Evolutionary conservation across 1,140 invertebrate species (phyloP), one percentile per base, ranked within the genome.

Genomic region (Heliconius hermathena): DNA sequence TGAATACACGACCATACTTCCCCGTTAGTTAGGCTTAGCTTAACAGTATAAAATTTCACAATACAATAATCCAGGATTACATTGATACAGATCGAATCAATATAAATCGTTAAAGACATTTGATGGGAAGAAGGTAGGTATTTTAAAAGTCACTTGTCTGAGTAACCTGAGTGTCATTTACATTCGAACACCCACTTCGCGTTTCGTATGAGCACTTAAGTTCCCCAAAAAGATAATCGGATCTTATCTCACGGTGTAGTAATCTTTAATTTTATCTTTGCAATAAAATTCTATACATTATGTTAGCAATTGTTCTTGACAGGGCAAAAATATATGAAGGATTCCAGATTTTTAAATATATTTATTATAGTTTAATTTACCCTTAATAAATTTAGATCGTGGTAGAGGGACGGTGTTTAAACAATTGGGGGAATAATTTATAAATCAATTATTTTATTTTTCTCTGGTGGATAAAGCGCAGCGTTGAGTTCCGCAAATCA

Each of bases 101-200:
- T 66, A 16, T 29, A 66, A 29, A 66, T 29, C 3, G 26, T 66
- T 66, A 66, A 66, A 66, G 60, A 29, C 29, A 66, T 13, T 66
- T 66, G 22, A 29, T 11, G 60, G 60, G 11, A 29, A 29, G 22
- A 16, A 66, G 22, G 60, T 9, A 16, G 26, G 60, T 29, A 26
- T 66, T 66, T 29, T 13, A 66, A 66, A 66, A 66, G 22, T 66
- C 16, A 66, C 60, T 66, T 66, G 60, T 46, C 41, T 16, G 41
- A 46, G 41, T 66, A 18, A 29, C 11, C 22, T 16, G 26, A 29
- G 22, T 66, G 60, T 66, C 60, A 66, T 66, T 66, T 29, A 74
- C 38, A 36, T 71, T 36, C 26, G 77, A 49, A 74, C 77, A 79
- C 73, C 77, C 73, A 79, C 73, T 33, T 66, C 73, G 77, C 20